Percentiles rank a stretch among this genome's conserved stretches.
Evolutionary conservation across 2,888 invertebrate genomes (phyloP).

Genomic region (Hetaerina titia): DNA sequence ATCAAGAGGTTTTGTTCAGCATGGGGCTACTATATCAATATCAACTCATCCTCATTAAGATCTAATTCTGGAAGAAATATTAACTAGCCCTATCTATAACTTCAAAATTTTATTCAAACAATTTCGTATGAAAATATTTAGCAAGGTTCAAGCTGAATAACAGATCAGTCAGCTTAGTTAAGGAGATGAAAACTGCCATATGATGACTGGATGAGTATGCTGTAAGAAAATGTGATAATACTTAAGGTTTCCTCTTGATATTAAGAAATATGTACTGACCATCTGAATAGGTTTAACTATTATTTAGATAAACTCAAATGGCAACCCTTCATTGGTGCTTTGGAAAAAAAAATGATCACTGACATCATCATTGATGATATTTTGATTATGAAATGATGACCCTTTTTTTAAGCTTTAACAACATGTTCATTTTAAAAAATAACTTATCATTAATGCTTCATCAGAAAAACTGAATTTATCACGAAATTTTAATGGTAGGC

Average conservation of each 20-base stretch:
- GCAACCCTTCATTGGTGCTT: conserved; percentile 11
- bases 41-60: conserved; percentile 32
- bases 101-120: conserved; percentile 19
- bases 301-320: conserved; percentile 26
- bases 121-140: conserved; percentile 32
- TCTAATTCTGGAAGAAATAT: neutral
- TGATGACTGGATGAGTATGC: conserved; percentile 32
- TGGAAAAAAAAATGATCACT: neutral
- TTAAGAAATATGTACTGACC: neutral
- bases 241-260: neutral
- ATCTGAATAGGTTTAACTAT: neutral
- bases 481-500: neutral
- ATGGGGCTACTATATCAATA: conserved; percentile 3
- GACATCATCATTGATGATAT: neutral
- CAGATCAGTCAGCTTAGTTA: conserved; percentile 11
- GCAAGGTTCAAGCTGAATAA: conserved; percentile 31
- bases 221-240: conserved; percentile 48
- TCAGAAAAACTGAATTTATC: neutral
- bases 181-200: conserved; percentile 39
- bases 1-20: neutral
- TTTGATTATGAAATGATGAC: neutral
- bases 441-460: neutral
- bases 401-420: neutral
- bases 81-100: neutral
- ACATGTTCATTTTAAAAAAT: neutral